Base-by-base conservation (phyloP, 2,113 vertebrate genomes). In the Alosa alosa region DNA sequence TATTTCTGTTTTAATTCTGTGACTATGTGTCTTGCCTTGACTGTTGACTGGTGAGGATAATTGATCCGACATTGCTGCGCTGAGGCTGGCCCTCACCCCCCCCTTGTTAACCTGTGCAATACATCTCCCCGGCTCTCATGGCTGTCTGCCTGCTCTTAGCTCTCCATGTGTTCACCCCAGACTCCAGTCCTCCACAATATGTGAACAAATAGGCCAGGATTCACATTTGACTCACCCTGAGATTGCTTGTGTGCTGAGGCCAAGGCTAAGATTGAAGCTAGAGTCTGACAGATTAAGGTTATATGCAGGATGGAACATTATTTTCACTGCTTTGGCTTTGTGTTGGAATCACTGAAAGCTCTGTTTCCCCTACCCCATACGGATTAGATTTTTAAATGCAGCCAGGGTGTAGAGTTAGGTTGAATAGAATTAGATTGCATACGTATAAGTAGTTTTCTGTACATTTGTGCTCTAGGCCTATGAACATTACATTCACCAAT, bases 241-340 rank as follows among this genome's bases (percentile, higher is more conserved):
- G 87, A 89, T 87, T 84, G 84, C 84, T 89, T 85, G 84, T 87
- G 50, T 81, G 87, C 52, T 13, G 10, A 81, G 84, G 83, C 85
- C 84, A 86, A 25, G 82, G 64, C 82, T 84, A 36, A 87, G 84
- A 89, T 86, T 86, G 85, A 87, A 86, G 78, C 31, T 17, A n/a
- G 60, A 87, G 49, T 83, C 49, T 46, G 52, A 85, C 36, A 18
- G 64, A 81, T 44, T 81, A 84, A 20, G 8, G 41, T 83, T 82
- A 82, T 44, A 52, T 81, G 82, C 36, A 18, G 9, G 52, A 44
- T 85, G 64, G 9, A 49, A 82, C 31, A 83, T 85, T 45, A 85
- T 85, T 25, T 75, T 81, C 82, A 57, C 81, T 20, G 81, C 72
- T 46, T 82, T 52, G 85, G 64, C 60, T 83, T 83, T 60, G 84